Evolutionary conservation across 1,140 invertebrate species (phyloP).

Genomic region (Drosophila miranda): DNA sequence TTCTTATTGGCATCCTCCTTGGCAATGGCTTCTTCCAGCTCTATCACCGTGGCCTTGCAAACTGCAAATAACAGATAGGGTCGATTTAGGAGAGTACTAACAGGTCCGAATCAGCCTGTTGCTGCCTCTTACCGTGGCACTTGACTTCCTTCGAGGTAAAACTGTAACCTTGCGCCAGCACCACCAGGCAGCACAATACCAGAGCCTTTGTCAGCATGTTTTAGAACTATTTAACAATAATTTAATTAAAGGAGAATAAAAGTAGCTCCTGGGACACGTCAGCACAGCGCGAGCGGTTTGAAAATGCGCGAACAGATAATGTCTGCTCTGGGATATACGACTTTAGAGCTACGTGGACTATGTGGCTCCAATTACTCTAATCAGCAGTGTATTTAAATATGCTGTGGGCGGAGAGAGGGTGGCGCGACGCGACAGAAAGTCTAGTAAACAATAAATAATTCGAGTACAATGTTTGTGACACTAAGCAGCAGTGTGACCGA

Average conservation of each 20-base stretch:
- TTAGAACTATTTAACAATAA: slow-evolving; percentile 28
- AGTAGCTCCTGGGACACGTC: slow-evolving; percentile 52
- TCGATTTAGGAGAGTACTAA: slow-evolving; percentile 18
- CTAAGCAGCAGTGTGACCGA: no score
- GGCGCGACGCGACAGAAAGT: not conserved
- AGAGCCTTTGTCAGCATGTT: slow-evolving; percentile 44
- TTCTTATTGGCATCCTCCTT: slow-evolving; percentile 90
- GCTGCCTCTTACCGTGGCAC: slow-evolving; percentile 67
- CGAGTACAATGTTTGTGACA: no score
- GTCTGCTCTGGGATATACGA: slow-evolving; percentile 31
- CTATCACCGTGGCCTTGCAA: slow-evolving; percentile 88
- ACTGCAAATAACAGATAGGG: slow-evolving; percentile 84
- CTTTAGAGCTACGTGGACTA: slow-evolving; percentile 46
- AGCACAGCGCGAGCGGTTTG: slow-evolving; percentile 59
- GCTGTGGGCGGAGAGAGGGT: not conserved
- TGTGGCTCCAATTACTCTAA: slow-evolving; percentile 24
- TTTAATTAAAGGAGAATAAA: slow-evolving; percentile 20
- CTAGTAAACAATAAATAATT: no score
- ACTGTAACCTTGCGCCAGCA: slow-evolving; percentile 51
- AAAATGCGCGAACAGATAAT: slow-evolving; percentile 50
- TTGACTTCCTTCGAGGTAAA: slow-evolving; percentile 77
- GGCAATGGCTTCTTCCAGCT: slow-evolving; percentile 87
- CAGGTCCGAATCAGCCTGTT: slow-evolving; percentile 40
- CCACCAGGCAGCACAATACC: slow-evolving; percentile 42
- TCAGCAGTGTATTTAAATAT: slow-evolving; percentile 31